A percentile compares a stretch with the other conserved stretches of the same genome.
Conservation (phyloP, 2,888 invertebrate species). For the Glomeris marginata region DNA sequence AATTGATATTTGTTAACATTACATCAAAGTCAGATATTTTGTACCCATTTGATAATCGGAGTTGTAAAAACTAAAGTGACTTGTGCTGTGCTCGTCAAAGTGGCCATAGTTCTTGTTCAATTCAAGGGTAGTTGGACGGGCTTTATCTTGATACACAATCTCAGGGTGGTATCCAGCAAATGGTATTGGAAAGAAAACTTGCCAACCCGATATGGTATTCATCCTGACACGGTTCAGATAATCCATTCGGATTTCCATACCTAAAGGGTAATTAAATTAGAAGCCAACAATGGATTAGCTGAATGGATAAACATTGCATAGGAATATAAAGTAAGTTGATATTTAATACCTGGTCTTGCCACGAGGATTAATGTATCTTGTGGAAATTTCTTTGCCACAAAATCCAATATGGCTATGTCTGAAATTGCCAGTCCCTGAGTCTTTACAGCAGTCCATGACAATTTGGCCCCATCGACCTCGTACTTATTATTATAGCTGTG, state of each 20-base stretch:
- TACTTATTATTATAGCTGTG: slow-evolving; percentile 46
- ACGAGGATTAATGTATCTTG: slow-evolving; percentile 57
- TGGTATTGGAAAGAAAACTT: slow-evolving; percentile 81
- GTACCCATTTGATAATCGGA: slow-evolving; percentile 59
- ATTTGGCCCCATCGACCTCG: slow-evolving; percentile 48
- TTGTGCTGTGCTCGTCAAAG: slow-evolving; percentile 57
- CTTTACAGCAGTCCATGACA: slow-evolving; percentile 33
- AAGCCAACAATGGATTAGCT: neutral
- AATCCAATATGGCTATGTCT: slow-evolving; percentile 42
- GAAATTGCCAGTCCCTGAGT: slow-evolving; percentile 9
- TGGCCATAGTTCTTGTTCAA: slow-evolving; percentile 59
- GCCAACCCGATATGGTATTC: slow-evolving; percentile 79
- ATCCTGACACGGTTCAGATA: slow-evolving; percentile 87
- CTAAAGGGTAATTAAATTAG: slow-evolving; percentile 4
- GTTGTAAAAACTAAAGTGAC: slow-evolving; percentile 64
- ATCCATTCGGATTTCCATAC: slow-evolving; percentile 57
- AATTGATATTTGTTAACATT: slow-evolving; percentile 13
- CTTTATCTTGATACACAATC: slow-evolving; percentile 23
- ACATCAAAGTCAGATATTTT: slow-evolving; percentile 16
- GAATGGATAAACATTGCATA: neutral
- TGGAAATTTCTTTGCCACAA: slow-evolving; percentile 51
- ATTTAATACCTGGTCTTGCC: slow-evolving; percentile 36
- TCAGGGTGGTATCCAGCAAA: slow-evolving; percentile 73
- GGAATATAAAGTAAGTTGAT: neutral
- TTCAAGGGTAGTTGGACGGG: slow-evolving; percentile 34